These are phyloP conservation scores for Athalia rosae DNA, from an alignment of 2,888 invertebrate genomes.

Conservation along the genomic window DNA sequence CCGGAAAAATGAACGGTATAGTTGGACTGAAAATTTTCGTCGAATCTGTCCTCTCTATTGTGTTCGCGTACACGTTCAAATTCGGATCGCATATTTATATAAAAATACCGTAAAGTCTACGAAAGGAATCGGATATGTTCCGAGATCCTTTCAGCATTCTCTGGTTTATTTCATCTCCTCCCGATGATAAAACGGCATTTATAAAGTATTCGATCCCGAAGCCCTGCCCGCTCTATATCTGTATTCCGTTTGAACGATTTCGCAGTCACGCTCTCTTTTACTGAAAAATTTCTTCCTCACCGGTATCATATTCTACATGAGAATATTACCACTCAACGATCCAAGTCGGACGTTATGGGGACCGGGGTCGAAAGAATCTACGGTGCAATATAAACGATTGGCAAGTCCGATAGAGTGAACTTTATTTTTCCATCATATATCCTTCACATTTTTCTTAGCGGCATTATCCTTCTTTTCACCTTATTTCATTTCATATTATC, in stretches of 20 bases:
- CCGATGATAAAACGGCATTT: conserved; percentile 32
- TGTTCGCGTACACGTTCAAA: too few species aligned
- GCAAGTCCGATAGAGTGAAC: conserved; percentile 4
- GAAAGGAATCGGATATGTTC: background rate
- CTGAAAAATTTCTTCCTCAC: background rate
- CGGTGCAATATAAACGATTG: conserved; percentile 9
- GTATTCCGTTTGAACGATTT: background rate
- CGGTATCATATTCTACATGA: conserved; percentile 27
- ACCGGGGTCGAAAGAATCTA: conserved; percentile 12
- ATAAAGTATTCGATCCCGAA: conserved; percentile 29
- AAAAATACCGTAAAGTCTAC: background rate
- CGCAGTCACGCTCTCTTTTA: background rate
- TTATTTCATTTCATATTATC: background rate
- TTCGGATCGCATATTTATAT: too few species aligned
- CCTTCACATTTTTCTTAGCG: background rate
- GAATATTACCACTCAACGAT: conserved; percentile 30
- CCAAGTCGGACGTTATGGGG: conserved; percentile 16
- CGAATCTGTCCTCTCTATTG: too few species aligned
- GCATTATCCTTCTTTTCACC: background rate
- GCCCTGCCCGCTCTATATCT: background rate
- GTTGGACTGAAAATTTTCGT: too few species aligned
- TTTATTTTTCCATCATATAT: background rate
- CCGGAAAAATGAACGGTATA: too few species aligned
- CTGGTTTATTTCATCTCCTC: background rate
- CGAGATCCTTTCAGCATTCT: background rate